Conservation (phyloP, 1,140 invertebrate species). For the Drosophila guanche region DNA sequence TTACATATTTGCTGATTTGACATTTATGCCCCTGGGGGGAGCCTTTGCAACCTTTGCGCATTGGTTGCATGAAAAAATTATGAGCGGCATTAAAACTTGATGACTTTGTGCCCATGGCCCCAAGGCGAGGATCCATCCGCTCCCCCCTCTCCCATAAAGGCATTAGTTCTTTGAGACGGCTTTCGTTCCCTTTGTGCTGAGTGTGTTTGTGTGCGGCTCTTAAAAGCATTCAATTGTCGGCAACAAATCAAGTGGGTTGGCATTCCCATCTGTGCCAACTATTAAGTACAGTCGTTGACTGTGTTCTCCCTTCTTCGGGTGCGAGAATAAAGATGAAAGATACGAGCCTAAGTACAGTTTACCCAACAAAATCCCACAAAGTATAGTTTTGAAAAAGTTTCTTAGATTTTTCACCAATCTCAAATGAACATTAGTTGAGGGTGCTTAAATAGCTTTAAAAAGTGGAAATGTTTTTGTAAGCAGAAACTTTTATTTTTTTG, state of each 20-base stretch:
- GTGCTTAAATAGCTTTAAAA: too few relatives aligned
- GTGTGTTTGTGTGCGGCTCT: slow-evolving; percentile 8
- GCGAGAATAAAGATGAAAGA: too few relatives aligned
- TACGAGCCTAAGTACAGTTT: too few relatives aligned
- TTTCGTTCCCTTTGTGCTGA: slow-evolving; percentile 13
- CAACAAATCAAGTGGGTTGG: slow-evolving; percentile 64
- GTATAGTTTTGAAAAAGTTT: too few relatives aligned
- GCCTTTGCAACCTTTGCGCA: slow-evolving; percentile 62
- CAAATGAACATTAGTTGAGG: too few relatives aligned
- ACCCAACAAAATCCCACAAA: too few relatives aligned
- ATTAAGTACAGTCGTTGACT: slow-evolving; percentile 55
- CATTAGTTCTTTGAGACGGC: slow-evolving; percentile 26
- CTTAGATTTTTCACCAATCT: too few relatives aligned
- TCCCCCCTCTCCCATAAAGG: slow-evolving; percentile 6
- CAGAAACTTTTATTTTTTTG: too few relatives aligned
- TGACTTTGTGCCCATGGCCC: slow-evolving; percentile 42
- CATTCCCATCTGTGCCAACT: slow-evolving; percentile 54
- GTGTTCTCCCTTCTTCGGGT: background rate
- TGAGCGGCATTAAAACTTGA: slow-evolving; percentile 78
- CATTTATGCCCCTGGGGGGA: slow-evolving; percentile 42
- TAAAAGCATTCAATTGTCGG: slow-evolving; percentile 60
- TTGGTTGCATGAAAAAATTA: slow-evolving; percentile 71
- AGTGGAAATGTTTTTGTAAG: too few relatives aligned
- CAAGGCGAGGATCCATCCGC: slow-evolving; percentile 24
- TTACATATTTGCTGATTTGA: slow-evolving; percentile 64